A percentile compares a stretch with the other conserved stretches of the same genome.
These are phyloP conservation scores for Sebastes nivosus DNA, from an alignment of 2,797 vertebrate species.

Conservation along the genomic window DNA sequence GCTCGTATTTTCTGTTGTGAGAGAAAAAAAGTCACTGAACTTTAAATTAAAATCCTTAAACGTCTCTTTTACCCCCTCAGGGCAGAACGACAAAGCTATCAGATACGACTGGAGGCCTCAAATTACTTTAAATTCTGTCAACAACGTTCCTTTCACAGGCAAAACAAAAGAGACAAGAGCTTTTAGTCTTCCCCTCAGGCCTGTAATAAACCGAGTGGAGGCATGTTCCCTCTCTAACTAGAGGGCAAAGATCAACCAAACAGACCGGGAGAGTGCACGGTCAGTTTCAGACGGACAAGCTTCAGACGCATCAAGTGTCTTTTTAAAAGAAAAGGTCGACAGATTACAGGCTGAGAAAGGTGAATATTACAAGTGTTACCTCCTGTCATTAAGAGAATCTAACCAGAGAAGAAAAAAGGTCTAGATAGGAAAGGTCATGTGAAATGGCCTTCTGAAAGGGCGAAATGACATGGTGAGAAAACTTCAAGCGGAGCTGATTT, in stretches of 20 bases:
- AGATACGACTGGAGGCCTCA: background rate
- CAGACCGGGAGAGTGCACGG: slow-evolving; percentile 5
- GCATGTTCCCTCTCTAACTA: slow-evolving; percentile 32
- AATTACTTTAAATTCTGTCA: slow-evolving; percentile 17
- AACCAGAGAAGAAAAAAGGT: background rate
- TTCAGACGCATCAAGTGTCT: background rate
- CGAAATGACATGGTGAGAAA: background rate
- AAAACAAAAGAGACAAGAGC: slow-evolving; percentile 25
- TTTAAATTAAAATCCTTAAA: background rate
- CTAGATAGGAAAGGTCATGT: background rate
- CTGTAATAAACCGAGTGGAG: slow-evolving; percentile 55
- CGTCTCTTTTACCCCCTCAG: background rate
- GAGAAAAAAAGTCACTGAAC: background rate
- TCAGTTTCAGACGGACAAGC: background rate
- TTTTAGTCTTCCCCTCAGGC: slow-evolving; percentile 31
- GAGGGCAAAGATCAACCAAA: slow-evolving; percentile 50
- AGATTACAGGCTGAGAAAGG: background rate
- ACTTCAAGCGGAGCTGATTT: background rate
- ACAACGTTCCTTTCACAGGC: slow-evolving; percentile 2
- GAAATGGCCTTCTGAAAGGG: background rate
- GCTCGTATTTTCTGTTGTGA: background rate
- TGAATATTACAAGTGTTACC: background rate
- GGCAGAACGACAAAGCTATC: background rate
- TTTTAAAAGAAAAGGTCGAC: background rate
- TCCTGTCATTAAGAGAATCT: background rate